A percentile compares a stretch with the other conserved stretches of the same genome.
phyloP scores from a whole-genome alignment of 2,113 vertebrate species.

The Platichthys stellatus region DNA sequence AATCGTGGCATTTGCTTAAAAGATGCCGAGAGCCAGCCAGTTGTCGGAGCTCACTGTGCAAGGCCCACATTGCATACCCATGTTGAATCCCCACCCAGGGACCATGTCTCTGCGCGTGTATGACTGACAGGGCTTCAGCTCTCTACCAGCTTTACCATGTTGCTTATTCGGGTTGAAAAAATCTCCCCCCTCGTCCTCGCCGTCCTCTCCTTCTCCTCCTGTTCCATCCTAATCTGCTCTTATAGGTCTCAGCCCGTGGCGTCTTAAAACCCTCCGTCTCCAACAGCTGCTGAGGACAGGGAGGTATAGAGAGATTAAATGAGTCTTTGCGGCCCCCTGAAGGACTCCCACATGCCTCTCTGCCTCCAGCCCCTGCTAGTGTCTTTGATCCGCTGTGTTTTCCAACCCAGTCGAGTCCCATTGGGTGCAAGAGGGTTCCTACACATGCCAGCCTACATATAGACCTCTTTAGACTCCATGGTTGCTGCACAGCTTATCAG shows the following conservation, averaged over 20 bases:
- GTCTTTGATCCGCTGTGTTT: slow-evolving; percentile 71
- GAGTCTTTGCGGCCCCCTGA: slow-evolving; percentile 63
- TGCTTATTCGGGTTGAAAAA: slow-evolving; percentile 60
- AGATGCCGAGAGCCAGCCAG: slow-evolving; percentile 22
- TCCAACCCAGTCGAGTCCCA: slow-evolving; percentile 31
- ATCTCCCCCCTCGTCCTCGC: slow-evolving; percentile 7
- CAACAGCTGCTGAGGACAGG: slow-evolving; percentile 77
- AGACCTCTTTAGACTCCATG: slow-evolving; percentile 40
- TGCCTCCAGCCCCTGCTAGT: slow-evolving; percentile 56
- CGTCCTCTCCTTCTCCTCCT: slow-evolving; percentile 48
- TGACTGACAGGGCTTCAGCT: slow-evolving; percentile 50
- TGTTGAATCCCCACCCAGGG: background rate
- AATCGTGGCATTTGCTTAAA: slow-evolving; percentile 38
- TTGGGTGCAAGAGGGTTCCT: slow-evolving; percentile 43
- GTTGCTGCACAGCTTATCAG: slow-evolving; percentile 38
- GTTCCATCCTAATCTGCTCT: slow-evolving; percentile 73
- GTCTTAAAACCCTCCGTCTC: slow-evolving; percentile 70
- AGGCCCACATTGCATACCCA: slow-evolving; percentile 14
- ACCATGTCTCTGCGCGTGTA: slow-evolving; percentile 14
- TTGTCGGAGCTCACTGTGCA: slow-evolving; percentile 22
- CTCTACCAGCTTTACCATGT: slow-evolving; percentile 32
- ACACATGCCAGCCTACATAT: slow-evolving; percentile 54
- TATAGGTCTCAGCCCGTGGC: slow-evolving; percentile 69
- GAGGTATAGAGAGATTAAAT: slow-evolving; percentile 76
- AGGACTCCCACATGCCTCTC: slow-evolving; percentile 66